Evolutionary conservation across 1,140 invertebrate genomes (phyloP).

Genomic region (Saccostrea glomerata): DNA sequence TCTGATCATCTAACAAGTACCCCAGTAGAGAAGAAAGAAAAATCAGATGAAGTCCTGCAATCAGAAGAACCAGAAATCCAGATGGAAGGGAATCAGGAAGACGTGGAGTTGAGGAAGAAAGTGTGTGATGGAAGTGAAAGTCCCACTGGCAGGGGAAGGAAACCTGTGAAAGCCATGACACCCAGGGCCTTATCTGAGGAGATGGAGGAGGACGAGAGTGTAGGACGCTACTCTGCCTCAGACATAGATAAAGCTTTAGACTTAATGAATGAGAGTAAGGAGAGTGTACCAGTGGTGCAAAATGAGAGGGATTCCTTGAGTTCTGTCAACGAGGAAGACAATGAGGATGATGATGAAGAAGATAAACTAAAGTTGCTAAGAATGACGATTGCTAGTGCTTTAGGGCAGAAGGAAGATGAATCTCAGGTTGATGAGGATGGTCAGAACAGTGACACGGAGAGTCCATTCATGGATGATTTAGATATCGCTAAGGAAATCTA

Average conservation of each 20-base stretch:
- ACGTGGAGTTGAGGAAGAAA: not conserved
- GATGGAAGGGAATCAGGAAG: conserved; percentile 8
- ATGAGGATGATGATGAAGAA: conserved; percentile 43
- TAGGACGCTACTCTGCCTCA: not conserved
- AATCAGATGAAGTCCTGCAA: not conserved
- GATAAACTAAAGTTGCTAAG: conserved; percentile 51
- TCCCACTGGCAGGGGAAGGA: conserved; percentile 11
- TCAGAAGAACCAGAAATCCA: not conserved
- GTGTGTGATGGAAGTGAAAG: not conserved
- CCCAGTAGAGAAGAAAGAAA: not conserved
- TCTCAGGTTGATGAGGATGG: conserved; percentile 33
- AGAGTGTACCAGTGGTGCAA: not conserved
- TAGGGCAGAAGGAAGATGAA: conserved; percentile 13
- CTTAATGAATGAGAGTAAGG: not conserved
- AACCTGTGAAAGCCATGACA: not conserved
- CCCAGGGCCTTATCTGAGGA: not conserved
- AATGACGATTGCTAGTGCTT: conserved; percentile 50
- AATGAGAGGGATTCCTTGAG: not conserved
- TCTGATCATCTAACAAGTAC: conserved; percentile 49
- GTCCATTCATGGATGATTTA: conserved; percentile 58
- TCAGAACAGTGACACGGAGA: conserved; percentile 48
- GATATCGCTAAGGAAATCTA: conserved; percentile 71
- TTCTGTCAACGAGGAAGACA: not conserved
- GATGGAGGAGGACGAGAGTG: not conserved
- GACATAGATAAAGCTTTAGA: conserved; percentile 2